Percentiles rank a stretch among this genome's conserved stretches.
These are phyloP conservation scores for Zaprionus lachaisei DNA, from an alignment of 1,140 invertebrate genomes.

Conservation along the genomic window DNA sequence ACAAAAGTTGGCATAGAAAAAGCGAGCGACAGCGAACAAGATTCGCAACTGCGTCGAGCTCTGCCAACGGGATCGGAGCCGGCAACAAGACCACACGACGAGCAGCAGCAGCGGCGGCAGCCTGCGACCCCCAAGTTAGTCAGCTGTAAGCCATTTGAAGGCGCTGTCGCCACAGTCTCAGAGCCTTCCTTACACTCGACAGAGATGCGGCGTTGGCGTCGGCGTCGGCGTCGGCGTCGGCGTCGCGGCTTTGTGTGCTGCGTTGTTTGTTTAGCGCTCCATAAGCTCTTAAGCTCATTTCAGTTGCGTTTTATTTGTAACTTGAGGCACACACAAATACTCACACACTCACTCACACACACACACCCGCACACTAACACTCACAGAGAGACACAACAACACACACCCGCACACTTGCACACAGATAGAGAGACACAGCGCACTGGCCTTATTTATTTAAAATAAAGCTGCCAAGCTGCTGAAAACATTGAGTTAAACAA, in stretches of 20 bases:
- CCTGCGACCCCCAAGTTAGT: conserved; percentile 48
- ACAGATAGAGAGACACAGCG: not conserved
- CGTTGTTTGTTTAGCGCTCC: conserved; percentile 80
- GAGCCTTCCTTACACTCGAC: not conserved
- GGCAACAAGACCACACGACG: conserved; percentile 22
- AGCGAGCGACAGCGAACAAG: conserved; percentile 29
- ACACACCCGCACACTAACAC: not conserved
- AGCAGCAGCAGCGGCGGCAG: not conserved
- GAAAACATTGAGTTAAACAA: conserved; percentile 76
- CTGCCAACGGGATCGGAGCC: not conserved
- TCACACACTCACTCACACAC: conserved; percentile 10
- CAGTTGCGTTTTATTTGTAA: conserved; percentile 82
- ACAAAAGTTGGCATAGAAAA: conserved; percentile 46
- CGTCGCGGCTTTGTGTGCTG: conserved; percentile 74
- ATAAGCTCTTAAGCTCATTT: conserved; percentile 83
- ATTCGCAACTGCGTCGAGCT: not conserved
- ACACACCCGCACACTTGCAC: not conserved
- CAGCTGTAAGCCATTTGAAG: conserved; percentile 62
- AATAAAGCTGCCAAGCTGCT: conserved; percentile 70
- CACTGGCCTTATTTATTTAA: conserved; percentile 71
- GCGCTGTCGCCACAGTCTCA: conserved; percentile 29
- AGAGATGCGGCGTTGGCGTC: not conserved
- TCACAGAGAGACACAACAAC: not conserved
- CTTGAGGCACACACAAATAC: conserved; percentile 61
- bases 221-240: conserved; percentile 21